Conservation (phyloP, 2,888 invertebrate genomes). For the Drosophila lutescens region DNA sequence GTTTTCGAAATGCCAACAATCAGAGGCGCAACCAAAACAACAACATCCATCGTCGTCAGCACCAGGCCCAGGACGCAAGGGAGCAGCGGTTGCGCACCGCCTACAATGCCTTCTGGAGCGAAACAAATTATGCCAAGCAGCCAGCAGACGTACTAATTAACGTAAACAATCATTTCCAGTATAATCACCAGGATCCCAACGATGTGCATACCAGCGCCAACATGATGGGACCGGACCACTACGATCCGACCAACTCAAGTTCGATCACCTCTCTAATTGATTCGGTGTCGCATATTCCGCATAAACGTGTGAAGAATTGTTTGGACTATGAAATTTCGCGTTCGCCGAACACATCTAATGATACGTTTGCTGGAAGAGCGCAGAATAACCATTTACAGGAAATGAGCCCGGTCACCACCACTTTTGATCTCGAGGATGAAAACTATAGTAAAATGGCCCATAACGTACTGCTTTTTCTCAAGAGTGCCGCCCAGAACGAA, state of each 20-base stretch:
- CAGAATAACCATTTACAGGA: too few species aligned
- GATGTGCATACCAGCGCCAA: neutral
- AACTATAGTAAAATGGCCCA: slow-evolving; percentile 37
- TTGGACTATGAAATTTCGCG: neutral
- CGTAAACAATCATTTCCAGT: slow-evolving; percentile 15
- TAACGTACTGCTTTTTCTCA: slow-evolving; percentile 58
- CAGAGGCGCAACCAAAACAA: slow-evolving; percentile 1
- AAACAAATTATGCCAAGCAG: neutral
- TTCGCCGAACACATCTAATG: neutral
- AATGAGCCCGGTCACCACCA: too few species aligned
- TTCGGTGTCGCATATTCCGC: neutral
- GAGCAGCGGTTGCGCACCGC: slow-evolving; percentile 36
- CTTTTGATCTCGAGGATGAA: too few species aligned
- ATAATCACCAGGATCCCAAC: neutral
- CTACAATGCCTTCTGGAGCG: slow-evolving; percentile 20
- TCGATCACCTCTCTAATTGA: slow-evolving; percentile 1
- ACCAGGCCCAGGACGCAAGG: neutral
- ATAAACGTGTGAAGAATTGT: neutral
- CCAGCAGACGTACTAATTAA: slow-evolving; percentile 7
- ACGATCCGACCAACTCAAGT: neutral
- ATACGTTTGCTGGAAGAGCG: neutral
- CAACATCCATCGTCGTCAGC: slow-evolving; percentile 9
- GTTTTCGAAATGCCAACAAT: neutral
- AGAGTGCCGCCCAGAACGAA: slow-evolving; percentile 55
- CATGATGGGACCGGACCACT: neutral